Percentiles rank a stretch among this genome's conserved stretches.
Evolutionary conservation across 1,140 invertebrate species (phyloP).

Genomic region (Paralvinella palmiformis): DNA sequence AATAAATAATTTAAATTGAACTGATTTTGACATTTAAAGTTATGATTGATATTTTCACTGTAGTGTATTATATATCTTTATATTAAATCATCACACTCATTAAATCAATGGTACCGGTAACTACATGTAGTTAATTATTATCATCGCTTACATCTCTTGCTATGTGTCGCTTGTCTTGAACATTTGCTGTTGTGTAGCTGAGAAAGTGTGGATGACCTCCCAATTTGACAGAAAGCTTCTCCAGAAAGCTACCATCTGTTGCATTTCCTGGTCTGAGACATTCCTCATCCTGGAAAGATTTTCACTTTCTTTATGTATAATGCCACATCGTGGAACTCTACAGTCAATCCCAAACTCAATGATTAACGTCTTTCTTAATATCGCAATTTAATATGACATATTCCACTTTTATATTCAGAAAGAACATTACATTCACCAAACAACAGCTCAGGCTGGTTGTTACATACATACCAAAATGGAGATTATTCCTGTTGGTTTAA

Average conservation of each 20-base stretch:
- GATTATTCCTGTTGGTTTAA: constrained; percentile 69
- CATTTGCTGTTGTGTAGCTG: constrained; percentile 69
- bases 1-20: background rate
- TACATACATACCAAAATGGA: constrained; percentile 32
- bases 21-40: constrained; percentile 20
- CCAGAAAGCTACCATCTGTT: constrained; percentile 73
- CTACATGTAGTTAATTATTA: too few relatives aligned
- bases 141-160: constrained; percentile 64
- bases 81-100: background rate
- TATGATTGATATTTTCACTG: constrained; percentile 14
- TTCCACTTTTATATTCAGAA: too few relatives aligned
- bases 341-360: too few relatives aligned
- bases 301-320: too few relatives aligned
- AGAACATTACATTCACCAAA: too few relatives aligned
- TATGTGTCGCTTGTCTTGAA: constrained; percentile 71
- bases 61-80: background rate
- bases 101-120: too few relatives aligned
- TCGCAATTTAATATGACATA: too few relatives aligned
- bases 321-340: too few relatives aligned
- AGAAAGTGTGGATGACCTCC: constrained; percentile 73
- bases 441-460: too few relatives aligned
- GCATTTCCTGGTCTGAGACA: constrained; percentile 82
- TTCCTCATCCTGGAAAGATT: constrained; percentile 77
- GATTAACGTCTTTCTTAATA: too few relatives aligned
- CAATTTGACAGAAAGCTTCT: constrained; percentile 66